Percentiles rank a stretch among this genome's conserved stretches.
phyloP scores from a whole-genome alignment of 2,888 invertebrate species.

The Mayetiola destructor region DNA sequence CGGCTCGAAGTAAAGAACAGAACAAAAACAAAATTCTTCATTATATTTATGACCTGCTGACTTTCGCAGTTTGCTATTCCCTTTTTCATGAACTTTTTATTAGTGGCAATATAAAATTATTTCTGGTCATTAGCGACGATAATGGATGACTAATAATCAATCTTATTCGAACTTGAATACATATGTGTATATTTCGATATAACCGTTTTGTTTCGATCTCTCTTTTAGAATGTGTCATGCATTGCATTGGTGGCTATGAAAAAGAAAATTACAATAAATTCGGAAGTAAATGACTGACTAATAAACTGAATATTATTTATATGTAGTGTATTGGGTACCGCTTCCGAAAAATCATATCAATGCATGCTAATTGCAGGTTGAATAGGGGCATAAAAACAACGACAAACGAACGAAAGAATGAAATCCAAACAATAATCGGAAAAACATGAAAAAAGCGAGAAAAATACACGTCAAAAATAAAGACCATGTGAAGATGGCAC shows the following conservation, averaged over 20 bases:
- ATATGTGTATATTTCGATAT: not conserved
- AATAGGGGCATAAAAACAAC: too few relatives aligned
- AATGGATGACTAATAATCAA: not conserved
- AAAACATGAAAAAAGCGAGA: not conserved
- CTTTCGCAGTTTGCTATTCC: conserved; percentile 5
- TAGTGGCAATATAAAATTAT: too few relatives aligned
- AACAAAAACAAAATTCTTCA: not conserved
- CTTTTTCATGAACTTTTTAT: too few relatives aligned
- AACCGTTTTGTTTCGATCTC: not conserved
- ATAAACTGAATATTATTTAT: conserved; percentile 5
- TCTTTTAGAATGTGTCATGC: not conserved
- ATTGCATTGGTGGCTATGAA: not conserved
- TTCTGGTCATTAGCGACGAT: conserved; percentile 9
- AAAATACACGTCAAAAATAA: not conserved
- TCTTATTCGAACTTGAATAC: not conserved
- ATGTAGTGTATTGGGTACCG: not conserved
- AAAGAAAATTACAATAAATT: not conserved
- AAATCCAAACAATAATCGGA: not conserved
- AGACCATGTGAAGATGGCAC: conserved; percentile 1
- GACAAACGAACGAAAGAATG: conserved; percentile 5
- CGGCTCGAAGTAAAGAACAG: not conserved
- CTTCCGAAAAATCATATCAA: not conserved
- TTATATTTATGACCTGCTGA: conserved; percentile 10
- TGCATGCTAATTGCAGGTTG: too few relatives aligned
- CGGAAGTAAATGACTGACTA: not conserved